phyloP scores from a whole-genome alignment of 1,140 invertebrate genomes.

The Calephelis virginiensis region DNA sequence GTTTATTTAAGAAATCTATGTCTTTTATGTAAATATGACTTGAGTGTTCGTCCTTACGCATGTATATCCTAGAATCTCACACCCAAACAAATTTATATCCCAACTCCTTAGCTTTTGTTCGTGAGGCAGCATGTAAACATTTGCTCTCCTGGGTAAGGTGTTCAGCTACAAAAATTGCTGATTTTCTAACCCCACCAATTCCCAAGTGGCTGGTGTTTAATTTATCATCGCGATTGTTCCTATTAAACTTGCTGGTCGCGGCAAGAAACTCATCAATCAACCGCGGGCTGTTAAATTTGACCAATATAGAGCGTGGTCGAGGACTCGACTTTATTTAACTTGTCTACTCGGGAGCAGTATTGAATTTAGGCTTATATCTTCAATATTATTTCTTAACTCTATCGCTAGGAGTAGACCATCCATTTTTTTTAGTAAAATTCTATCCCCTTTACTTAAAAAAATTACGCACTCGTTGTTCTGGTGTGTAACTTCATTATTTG shows the following conservation, averaged over 20 bases:
- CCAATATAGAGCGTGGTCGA: conserved; percentile 13
- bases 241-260: conserved; percentile 17
- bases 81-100: conserved; percentile 15
- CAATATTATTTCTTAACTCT: too few relatives aligned
- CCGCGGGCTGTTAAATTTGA: conserved; percentile 10
- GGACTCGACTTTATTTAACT: conserved; percentile 17
- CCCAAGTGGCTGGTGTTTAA: conserved; percentile 6
- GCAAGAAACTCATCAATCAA: conserved; percentile 16
- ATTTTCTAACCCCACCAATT: conserved; percentile 9
- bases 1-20: too few relatives aligned
- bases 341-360: conserved; percentile 18
- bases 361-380: conserved; percentile 15
- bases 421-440: too few relatives aligned
- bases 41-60: conserved; percentile 1
- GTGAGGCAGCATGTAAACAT: conserved; percentile 4
- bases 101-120: conserved; percentile 5
- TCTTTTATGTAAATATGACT: too few relatives aligned
- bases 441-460: too few relatives aligned
- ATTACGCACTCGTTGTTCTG: too few relatives aligned
- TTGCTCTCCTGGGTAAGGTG: conserved; percentile 1
- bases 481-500: too few relatives aligned
- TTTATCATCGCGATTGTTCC: conserved; percentile 11
- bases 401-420: too few relatives aligned
- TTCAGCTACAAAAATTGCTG: conserved; percentile 6
- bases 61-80: not conserved